These are phyloP conservation scores for Julus scandinavius DNA, from an alignment of 2,888 invertebrate genomes.

Conservation along the genomic window DNA sequence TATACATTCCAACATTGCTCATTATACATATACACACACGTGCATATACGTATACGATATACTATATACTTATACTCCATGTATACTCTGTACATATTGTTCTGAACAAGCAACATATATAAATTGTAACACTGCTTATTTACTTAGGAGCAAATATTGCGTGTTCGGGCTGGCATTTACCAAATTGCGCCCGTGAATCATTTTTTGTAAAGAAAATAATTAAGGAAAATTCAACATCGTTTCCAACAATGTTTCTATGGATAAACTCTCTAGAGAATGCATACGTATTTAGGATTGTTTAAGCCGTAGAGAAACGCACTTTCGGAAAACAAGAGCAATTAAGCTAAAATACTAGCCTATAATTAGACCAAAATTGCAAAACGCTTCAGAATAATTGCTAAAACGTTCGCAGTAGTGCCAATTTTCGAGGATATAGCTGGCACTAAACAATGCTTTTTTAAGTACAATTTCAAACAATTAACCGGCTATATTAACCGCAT, in stretches of 20 bases:
- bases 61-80: too few species aligned
- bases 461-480: slow-evolving; percentile 16
- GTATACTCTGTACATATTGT: too few species aligned
- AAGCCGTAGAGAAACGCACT: not conserved
- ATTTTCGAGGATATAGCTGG: not conserved
- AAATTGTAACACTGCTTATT: too few species aligned
- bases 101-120: too few species aligned
- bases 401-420: not conserved
- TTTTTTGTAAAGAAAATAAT: not conserved
- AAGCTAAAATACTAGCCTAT: not conserved
- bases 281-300: not conserved
- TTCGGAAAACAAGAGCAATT: slow-evolving; percentile 30
- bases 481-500: not conserved
- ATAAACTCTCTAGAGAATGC: not conserved
- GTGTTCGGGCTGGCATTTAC: not conserved
- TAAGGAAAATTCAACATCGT: not conserved
- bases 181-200: not conserved
- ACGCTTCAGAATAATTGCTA: slow-evolving; percentile 10
- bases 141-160: not conserved
- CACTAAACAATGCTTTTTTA: slow-evolving; percentile 20
- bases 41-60: not conserved
- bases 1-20: not conserved
- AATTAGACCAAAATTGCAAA: slow-evolving; percentile 20
- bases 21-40: not conserved
- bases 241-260: not conserved